A percentile compares a stretch with the other conserved stretches of the same genome.
Evolutionary conservation across 2,797 vertebrate species (phyloP).

Genomic region (Erithacus rubecula): DNA sequence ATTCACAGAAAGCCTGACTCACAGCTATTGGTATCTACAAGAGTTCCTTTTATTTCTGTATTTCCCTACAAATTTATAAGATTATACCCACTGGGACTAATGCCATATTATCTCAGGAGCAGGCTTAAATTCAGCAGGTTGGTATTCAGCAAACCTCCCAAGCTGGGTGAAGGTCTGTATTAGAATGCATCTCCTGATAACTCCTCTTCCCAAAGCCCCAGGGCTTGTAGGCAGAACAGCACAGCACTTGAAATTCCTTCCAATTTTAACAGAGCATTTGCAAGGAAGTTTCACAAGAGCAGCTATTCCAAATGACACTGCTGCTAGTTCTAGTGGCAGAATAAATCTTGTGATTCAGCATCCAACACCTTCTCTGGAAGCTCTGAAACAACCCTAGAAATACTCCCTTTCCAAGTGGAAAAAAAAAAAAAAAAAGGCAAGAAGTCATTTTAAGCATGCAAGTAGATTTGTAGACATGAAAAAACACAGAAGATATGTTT

Average conservation of each 20-base stretch:
- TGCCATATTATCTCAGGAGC: neutral
- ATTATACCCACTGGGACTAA: neutral
- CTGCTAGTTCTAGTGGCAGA: slow-evolving; percentile 7
- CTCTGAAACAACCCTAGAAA: slow-evolving; percentile 8
- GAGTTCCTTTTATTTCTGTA: neutral
- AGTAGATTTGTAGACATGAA: neutral
- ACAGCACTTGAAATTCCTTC: slow-evolving; percentile 11
- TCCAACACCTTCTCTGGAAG: slow-evolving; percentile 31
- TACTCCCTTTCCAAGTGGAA: neutral
- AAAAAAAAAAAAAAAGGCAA: neutral
- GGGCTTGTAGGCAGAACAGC: neutral
- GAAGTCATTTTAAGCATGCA: neutral
- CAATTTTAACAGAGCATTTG: neutral
- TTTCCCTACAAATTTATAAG: slow-evolving; percentile 3
- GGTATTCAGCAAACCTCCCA: neutral
- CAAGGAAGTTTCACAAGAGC: slow-evolving; percentile 21
- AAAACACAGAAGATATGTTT: neutral
- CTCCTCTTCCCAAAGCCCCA: neutral
- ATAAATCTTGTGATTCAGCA: slow-evolving; percentile 57
- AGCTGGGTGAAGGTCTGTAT: neutral
- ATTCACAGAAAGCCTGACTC: slow-evolving; percentile 31
- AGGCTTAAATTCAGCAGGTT: slow-evolving; percentile 1
- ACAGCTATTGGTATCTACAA: neutral
- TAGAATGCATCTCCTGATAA: neutral
- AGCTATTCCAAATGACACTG: slow-evolving; percentile 43